These are phyloP conservation scores for Chrosomus eos DNA, from an alignment of 2,797 vertebrate genomes.

Conservation along the genomic window DNA sequence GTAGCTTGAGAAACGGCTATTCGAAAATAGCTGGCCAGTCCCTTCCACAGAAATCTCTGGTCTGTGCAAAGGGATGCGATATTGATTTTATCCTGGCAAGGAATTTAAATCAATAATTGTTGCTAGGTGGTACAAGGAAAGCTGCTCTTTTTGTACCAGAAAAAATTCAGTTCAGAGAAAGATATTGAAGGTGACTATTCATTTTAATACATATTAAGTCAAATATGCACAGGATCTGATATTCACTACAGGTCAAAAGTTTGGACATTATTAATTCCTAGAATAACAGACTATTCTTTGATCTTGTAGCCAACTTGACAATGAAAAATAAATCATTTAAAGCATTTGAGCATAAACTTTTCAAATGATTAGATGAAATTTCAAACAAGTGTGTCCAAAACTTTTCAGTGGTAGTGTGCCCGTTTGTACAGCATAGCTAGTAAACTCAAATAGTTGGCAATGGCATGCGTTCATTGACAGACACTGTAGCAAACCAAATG, in stretches of 20 bases:
- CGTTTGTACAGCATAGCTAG: background rate
- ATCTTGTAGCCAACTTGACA: background rate
- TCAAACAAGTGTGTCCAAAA: background rate
- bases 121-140: constrained; percentile 5
- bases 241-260: background rate
- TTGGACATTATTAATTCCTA: background rate
- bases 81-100: constrained; percentile 17
- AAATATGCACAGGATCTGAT: background rate
- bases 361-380: background rate
- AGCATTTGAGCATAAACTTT: background rate
- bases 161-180: background rate
- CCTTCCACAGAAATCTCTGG: background rate
- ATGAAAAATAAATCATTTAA: background rate
- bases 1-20: background rate
- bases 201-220: background rate
- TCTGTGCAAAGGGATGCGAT: background rate
- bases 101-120: constrained; percentile 11
- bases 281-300: background rate
- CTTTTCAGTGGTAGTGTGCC: background rate
- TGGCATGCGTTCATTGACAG: background rate
- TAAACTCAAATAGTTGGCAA: background rate
- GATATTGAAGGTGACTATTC: background rate
- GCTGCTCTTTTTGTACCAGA: background rate
- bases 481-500: background rate
- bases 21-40: background rate